Base-by-base conservation (phyloP, 2,113 vertebrate species). In the Zosterops japonicus region DNA sequence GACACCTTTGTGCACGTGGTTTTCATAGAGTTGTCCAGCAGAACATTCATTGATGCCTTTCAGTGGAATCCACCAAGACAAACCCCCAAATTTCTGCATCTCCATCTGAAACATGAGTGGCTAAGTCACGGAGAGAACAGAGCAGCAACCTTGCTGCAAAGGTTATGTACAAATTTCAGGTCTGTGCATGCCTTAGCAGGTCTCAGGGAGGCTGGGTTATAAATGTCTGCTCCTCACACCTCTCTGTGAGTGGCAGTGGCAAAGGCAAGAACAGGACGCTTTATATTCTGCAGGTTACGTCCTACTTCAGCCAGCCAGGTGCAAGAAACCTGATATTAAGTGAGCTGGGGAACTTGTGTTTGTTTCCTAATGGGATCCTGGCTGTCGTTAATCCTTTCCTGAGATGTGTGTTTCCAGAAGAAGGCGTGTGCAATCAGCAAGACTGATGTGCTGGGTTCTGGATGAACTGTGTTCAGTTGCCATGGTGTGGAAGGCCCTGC, bases 271-370 rank as follows among this genome's bases (percentile, higher is more conserved):
- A 70, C 68, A 86, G 64, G 53, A 78, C 72, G 11, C 46, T 83
- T 90, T 52, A 60, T 57, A 83, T 94, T 82, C 88, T 93, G 72
- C 76, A 79, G 79, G 90, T 93, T 93, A 67, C 1, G 1, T 90
- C 93, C 88, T 41, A 68, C 69, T 76, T 65, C n/a, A 23, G 83
- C 61, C n/a, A 92, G 90, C 83, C 90, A 95, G 90, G 93, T 93
- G 93, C 1, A 0, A 75, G 95, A 92, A 96, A 96, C 68, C 69
- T 76, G 95, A 90, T 90, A 92, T 90, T 92, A 87, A 95, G 90
- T 42, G 89, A 95, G 44, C 92, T 76, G 92, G 83, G 90, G 92
- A 87, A 93, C 83, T 75, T 84, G 88, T 90, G 80, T 84, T 94
- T 64, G 61, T 84, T 50, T 92, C 85, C 89, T 89, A 75, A 94